These are phyloP conservation scores for Sebastiscus albofasciatus DNA, from an alignment of 2,797 vertebrate species.

Conservation along the genomic window DNA sequence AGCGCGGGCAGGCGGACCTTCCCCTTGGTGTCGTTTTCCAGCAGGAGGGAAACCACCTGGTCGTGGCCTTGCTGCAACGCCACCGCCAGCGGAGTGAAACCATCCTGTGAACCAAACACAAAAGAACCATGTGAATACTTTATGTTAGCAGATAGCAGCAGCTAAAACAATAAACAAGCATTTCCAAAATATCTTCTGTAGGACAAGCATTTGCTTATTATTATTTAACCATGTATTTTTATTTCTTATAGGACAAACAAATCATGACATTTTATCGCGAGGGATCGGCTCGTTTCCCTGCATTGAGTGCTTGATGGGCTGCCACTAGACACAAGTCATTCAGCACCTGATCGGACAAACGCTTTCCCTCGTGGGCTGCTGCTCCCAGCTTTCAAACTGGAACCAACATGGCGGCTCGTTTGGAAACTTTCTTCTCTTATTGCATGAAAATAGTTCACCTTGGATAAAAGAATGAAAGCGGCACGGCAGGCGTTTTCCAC, in stretches of 20 bases:
- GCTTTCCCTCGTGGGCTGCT: too few relatives aligned
- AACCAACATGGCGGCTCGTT: too few relatives aligned
- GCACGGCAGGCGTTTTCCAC: too few relatives aligned
- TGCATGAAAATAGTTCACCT: too few relatives aligned
- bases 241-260: background rate
- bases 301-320: too few relatives aligned
- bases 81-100: slow-evolving; percentile 96
- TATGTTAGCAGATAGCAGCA: too few relatives aligned
- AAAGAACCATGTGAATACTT: background rate
- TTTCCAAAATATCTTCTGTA: background rate
- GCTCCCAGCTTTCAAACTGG: too few relatives aligned
- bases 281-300: too few relatives aligned
- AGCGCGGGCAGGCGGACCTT: slow-evolving; percentile 97
- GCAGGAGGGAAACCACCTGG: slow-evolving; percentile 95
- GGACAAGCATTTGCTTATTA: background rate
- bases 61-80: slow-evolving; percentile 98
- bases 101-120: slow-evolving; percentile 83
- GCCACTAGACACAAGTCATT: too few relatives aligned
- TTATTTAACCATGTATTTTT: background rate
- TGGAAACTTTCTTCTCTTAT: too few relatives aligned
- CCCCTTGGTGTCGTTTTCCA: slow-evolving; percentile 98
- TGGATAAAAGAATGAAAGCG: too few relatives aligned
- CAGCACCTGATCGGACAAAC: too few relatives aligned
- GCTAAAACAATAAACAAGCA: background rate
- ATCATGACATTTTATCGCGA: background rate